Base-by-base conservation (phyloP, 2,113 vertebrate species). In the Caloenas nicobarica region DNA sequence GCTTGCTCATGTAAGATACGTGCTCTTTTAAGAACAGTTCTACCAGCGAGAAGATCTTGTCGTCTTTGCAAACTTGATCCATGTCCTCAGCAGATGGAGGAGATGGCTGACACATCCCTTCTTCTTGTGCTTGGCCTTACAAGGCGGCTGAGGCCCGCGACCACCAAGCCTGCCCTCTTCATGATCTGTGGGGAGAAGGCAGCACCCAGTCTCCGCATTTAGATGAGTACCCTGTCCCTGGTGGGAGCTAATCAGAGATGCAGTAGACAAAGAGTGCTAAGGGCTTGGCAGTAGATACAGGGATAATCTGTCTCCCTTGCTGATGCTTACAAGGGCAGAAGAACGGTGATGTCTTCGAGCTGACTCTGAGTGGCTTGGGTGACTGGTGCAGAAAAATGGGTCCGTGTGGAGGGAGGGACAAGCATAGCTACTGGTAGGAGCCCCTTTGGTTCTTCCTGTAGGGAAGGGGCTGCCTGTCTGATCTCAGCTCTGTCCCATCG, bases 281-380 rank as follows among this genome's bases (percentile, higher is more conserved):
- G 36, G 19, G 46, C 7, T 16, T 74, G 48, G 14, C 11, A 46
- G n/a, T 24, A 54, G 28, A 11, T 36, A 21, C 6, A 10, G 22
- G 22, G 7, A 64, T 42, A 58, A 42, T n/a, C 34, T 16, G 14
- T 10, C 15, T 13, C 10, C 7, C 21, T 73, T 25, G 9, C 33
- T 61, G 16, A 26, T 26, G 33, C 5, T 69, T 80, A 31, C 4
- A 40, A 18, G 18, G 11, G 42, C 44, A 48, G 61, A 29, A 68
- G 46, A 60, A 18, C 0, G 1, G 15, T 4, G 5, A 24, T 46
- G 9, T 6, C 0, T 62, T 88, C 17, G n/a, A 10, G 12, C 21
- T 74, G 26, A 57, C 31, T 76, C 71, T 36, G 40, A 83, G 16
- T 69, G 16, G 14, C 23, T 1, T 50, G 34, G 10, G 11, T 64